phyloP scores from a whole-genome alignment of 2,113 vertebrate species.

The Oncorhynchus masou region DNA sequence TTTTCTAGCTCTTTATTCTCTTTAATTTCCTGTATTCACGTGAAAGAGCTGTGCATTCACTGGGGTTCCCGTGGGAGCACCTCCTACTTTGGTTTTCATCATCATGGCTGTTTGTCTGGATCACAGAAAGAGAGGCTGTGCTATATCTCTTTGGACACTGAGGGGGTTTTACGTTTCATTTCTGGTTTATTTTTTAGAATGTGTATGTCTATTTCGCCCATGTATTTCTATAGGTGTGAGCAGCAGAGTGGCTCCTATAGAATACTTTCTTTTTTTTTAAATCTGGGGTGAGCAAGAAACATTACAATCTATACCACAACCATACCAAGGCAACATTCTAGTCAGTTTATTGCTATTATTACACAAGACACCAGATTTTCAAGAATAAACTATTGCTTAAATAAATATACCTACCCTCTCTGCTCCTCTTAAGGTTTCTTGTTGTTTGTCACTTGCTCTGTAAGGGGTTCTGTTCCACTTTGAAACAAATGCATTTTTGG shows the following conservation, averaged over 20 bases:
- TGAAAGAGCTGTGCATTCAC: conserved; percentile 36
- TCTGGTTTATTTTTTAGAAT: not conserved
- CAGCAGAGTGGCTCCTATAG: conserved; percentile 13
- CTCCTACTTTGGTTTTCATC: conserved; percentile 42
- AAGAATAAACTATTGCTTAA: too few relatives aligned
- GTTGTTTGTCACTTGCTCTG: too few relatives aligned
- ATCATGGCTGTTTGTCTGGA: conserved; percentile 40
- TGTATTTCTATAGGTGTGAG: conserved; percentile 26
- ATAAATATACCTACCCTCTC: too few relatives aligned
- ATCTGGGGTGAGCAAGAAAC: not conserved
- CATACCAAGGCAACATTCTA: too few relatives aligned
- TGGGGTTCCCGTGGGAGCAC: conserved; percentile 53
- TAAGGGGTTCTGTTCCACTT: too few relatives aligned
- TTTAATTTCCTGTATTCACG: conserved; percentile 3
- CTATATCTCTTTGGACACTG: conserved; percentile 30
- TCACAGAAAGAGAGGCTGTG: conserved; percentile 21
- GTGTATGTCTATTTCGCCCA: not conserved
- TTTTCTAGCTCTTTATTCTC: conserved; percentile 21
- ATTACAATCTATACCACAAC: not conserved
- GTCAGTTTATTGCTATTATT: too few relatives aligned
- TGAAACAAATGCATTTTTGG: too few relatives aligned
- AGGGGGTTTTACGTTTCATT: conserved; percentile 35
- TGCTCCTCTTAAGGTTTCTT: too few relatives aligned
- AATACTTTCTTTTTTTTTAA: not conserved
- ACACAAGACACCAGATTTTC: too few relatives aligned